These are phyloP conservation scores for Cataglyphis altisquamis DNA, from an alignment of 2,888 invertebrate genomes.

Conservation along the genomic window DNA sequence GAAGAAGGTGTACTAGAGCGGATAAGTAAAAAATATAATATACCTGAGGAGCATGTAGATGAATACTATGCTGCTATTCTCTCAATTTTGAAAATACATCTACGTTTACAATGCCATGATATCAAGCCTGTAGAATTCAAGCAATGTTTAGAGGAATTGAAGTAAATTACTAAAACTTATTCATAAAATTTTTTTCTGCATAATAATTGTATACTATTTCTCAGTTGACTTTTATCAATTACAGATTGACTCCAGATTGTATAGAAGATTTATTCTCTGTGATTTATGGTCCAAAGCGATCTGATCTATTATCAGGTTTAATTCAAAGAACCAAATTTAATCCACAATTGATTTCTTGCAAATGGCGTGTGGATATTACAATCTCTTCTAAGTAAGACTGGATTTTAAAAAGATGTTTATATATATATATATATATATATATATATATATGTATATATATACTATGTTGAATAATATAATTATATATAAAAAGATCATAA, in stretches of 20 bases:
- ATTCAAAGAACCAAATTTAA: conserved; percentile 85
- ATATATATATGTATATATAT: too few species aligned
- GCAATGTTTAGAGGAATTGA: conserved; percentile 86
- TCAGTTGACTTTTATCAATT: not conserved
- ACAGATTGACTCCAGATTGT: conserved; percentile 86
- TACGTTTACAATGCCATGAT: conserved; percentile 85
- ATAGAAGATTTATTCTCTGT: conserved; percentile 87
- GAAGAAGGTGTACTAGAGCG: conserved; percentile 83
- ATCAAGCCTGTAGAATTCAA: conserved; percentile 87
- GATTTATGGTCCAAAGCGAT: conserved; percentile 86
- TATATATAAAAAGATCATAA: not conserved
- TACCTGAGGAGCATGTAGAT: conserved; percentile 86
- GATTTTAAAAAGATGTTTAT: conserved; percentile 13
- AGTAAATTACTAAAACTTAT: conserved; percentile 81
- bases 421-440: too few species aligned
- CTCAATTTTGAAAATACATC: conserved; percentile 86
- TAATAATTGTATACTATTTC: not conserved
- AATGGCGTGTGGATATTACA: conserved; percentile 88
- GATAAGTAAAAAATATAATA: conserved; percentile 81
- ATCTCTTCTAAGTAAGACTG: conserved; percentile 86
- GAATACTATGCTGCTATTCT: conserved; percentile 87
- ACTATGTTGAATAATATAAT: conserved; percentile 12
- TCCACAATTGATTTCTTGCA: conserved; percentile 84
- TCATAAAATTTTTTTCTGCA: not conserved
- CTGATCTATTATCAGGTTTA: conserved; percentile 83